Percentiles rank a stretch among this genome's conserved stretches.
These are phyloP conservation scores for Lates japonicus DNA, from an alignment of 2,797 vertebrate species.

Conservation along the genomic window DNA sequence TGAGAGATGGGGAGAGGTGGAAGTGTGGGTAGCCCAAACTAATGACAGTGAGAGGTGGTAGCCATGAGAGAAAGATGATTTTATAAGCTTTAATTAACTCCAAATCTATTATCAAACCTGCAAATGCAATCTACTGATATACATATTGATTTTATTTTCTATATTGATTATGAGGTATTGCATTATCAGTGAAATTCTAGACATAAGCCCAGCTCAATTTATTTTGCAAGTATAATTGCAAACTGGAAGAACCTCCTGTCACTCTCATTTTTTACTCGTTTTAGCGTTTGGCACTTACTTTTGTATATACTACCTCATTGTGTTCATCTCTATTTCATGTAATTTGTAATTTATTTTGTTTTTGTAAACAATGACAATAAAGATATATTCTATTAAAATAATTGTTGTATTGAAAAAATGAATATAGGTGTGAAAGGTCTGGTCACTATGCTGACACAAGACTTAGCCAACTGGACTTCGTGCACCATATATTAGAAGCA, in stretches of 20 bases:
- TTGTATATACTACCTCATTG: too few relatives aligned
- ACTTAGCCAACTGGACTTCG: background rate
- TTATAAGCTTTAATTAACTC: slow-evolving; percentile 16
- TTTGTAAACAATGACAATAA: too few relatives aligned
- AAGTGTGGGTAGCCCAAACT: slow-evolving; percentile 26
- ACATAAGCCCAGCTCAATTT: background rate
- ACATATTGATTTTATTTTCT: background rate
- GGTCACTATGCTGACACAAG: too few relatives aligned
- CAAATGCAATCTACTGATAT: background rate
- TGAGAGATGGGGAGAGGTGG: slow-evolving; percentile 6
- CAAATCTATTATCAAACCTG: slow-evolving; percentile 19
- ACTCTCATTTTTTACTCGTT: too few relatives aligned
- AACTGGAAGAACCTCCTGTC: background rate
- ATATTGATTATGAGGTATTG: background rate
- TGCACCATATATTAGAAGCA: background rate
- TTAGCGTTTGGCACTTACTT: too few relatives aligned
- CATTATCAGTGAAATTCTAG: background rate
- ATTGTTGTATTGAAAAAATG: background rate
- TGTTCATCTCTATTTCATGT: too few relatives aligned
- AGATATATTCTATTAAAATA: too few relatives aligned
- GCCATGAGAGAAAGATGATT: slow-evolving; percentile 28
- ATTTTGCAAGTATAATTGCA: background rate
- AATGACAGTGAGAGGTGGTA: slow-evolving; percentile 45
- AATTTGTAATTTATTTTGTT: too few relatives aligned
- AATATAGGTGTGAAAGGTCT: background rate